A percentile compares a stretch with the other conserved stretches of the same genome.
phyloP scores from a whole-genome alignment of 1,140 invertebrate species.

The Drosophila seguyi region DNA sequence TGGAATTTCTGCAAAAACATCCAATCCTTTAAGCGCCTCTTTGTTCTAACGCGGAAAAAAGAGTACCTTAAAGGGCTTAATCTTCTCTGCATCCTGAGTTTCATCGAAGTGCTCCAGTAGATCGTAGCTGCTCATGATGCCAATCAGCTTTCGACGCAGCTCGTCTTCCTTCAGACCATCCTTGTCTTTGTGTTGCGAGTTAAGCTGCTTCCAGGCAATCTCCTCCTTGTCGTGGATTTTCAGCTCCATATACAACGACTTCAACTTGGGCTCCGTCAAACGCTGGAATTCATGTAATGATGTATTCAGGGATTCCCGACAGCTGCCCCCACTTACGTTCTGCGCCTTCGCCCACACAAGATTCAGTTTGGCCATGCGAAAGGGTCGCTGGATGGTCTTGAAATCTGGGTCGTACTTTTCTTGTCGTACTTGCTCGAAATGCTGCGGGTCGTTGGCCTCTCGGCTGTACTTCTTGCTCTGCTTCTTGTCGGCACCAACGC shows the following conservation, averaged over 20 bases:
- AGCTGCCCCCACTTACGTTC: constrained; percentile 86
- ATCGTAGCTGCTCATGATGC: constrained; percentile 93
- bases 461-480: constrained; percentile 76
- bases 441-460: constrained; percentile 68
- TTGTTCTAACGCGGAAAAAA: not conserved
- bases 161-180: constrained; percentile 94
- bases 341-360: constrained; percentile 93
- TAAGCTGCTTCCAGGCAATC: constrained; percentile 92
- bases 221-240: constrained; percentile 97
- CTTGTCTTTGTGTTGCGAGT: constrained; percentile 93
- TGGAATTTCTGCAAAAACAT: constrained; percentile 85
- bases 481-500: constrained; percentile 62
- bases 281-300: constrained; percentile 87
- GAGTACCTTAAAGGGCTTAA: constrained; percentile 86
- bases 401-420: constrained; percentile 76
- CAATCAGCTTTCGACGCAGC: constrained; percentile 91
- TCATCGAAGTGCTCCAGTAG: constrained; percentile 92
- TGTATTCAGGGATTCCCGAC: not conserved
- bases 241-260: constrained; percentile 94
- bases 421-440: constrained; percentile 55
- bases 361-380: constrained; percentile 94
- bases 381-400: constrained; percentile 90
- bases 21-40: not conserved
- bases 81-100: constrained; percentile 87
- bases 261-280: constrained; percentile 92